Evolutionary conservation across 2,888 invertebrate genomes (phyloP).

Genomic region (Elmis aenea): DNA sequence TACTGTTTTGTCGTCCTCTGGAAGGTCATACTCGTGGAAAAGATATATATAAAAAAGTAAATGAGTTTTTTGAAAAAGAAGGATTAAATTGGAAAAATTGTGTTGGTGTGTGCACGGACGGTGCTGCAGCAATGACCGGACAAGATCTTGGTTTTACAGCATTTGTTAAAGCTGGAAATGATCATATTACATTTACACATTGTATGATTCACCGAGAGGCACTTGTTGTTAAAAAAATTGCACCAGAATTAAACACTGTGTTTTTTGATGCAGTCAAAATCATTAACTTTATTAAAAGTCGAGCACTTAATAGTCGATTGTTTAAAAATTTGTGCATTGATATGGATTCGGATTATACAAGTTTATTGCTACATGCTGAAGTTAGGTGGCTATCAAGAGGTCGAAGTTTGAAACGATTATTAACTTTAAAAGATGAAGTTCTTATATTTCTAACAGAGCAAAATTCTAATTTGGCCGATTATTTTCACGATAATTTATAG

Average conservation of each 20-base stretch:
- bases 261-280: conserved; percentile 14
- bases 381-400: conserved; percentile 24
- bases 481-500: no score
- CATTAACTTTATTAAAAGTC: conserved; percentile 14
- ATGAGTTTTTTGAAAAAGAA: conserved; percentile 22
- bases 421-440: conserved; percentile 23
- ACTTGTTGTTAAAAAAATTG: conserved; percentile 12
- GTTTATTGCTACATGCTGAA: conserved; percentile 20
- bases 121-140: conserved; percentile 24
- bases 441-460: no score
- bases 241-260: conserved; percentile 10
- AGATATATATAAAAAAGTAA: conserved; percentile 25
- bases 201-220: conserved; percentile 18
- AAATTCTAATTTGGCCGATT: no score
- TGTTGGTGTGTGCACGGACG: conserved; percentile 27
- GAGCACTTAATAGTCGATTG: conserved; percentile 11
- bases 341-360: conserved; percentile 15
- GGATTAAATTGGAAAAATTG: conserved; percentile 23
- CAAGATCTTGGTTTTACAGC: conserved; percentile 15
- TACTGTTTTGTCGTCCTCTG: conserved; percentile 2
- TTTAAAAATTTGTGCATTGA: conserved; percentile 18
- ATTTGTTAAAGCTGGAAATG: conserved; percentile 11
- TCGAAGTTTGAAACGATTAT: conserved; percentile 18
- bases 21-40: conserved; percentile 17
- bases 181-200: conserved; percentile 13